phyloP scores from a whole-genome alignment of 2,797 vertebrate genomes.

The Delichon dasypus region DNA sequence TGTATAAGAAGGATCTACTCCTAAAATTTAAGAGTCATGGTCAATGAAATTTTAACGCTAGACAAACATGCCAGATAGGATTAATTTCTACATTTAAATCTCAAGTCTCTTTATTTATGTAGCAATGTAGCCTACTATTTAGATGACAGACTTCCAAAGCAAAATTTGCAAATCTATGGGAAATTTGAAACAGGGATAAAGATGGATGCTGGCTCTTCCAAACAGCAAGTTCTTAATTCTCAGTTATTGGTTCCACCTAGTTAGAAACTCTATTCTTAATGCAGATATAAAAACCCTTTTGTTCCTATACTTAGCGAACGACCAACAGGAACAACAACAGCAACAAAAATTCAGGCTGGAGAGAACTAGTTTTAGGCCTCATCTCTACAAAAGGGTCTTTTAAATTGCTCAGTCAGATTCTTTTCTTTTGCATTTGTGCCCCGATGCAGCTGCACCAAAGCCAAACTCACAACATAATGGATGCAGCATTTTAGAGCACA shows the following conservation, averaged over 20 bases:
- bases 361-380: not conserved
- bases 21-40: not conserved
- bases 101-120: constrained; percentile 1
- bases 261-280: not conserved
- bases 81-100: constrained; percentile 39
- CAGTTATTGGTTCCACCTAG: not conserved
- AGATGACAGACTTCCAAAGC: not conserved
- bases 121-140: not conserved
- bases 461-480: not conserved
- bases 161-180: not conserved
- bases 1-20: not conserved
- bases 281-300: not conserved
- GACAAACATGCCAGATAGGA: not conserved
- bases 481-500: not conserved
- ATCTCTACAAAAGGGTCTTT: not conserved
- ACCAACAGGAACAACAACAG: not conserved
- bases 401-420: not conserved
- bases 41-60: constrained; percentile 1
- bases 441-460: not conserved
- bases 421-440: not conserved
- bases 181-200: not conserved
- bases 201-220: not conserved
- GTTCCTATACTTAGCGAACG: not conserved
- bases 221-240: not conserved
- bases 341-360: not conserved